Evolutionary conservation across 1,140 invertebrate genomes (phyloP).

Genomic region (Caerostris extrusa): DNA sequence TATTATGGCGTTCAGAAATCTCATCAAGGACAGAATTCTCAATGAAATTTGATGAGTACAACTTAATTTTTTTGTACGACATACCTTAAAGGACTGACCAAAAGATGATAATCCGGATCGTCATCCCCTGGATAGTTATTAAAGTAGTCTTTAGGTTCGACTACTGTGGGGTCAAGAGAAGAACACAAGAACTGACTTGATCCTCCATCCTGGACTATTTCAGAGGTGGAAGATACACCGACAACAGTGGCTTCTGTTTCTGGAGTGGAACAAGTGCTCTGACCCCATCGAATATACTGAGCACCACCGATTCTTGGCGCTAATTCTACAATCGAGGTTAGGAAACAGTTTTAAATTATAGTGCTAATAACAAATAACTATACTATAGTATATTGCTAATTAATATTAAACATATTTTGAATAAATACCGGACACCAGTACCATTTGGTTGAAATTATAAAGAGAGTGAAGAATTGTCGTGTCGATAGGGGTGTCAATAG

Average conservation of each 20-base stretch:
- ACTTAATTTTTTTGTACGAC: not conserved
- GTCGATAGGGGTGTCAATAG: too few species aligned
- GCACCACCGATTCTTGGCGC: slow-evolving; percentile 52
- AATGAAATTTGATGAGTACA: not conserved
- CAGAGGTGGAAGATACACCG: slow-evolving; percentile 4
- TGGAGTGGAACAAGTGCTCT: not conserved
- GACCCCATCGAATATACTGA: slow-evolving; percentile 57
- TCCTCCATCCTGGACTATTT: slow-evolving; percentile 21
- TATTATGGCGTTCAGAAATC: not conserved
- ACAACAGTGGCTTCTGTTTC: not conserved
- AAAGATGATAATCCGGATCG: not conserved
- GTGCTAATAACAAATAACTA: too few species aligned
- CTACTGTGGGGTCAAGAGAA: not conserved
- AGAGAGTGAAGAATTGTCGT: too few species aligned
- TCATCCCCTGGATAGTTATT: not conserved
- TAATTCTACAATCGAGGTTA: not conserved
- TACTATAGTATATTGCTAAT: too few species aligned
- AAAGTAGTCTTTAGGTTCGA: slow-evolving; percentile 6
- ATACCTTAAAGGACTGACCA: slow-evolving; percentile 41
- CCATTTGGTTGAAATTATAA: too few species aligned
- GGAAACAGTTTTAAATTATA: too few species aligned
- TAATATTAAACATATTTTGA: too few species aligned
- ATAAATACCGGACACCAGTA: too few species aligned
- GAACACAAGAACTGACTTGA: slow-evolving; percentile 43
- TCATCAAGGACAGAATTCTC: not conserved